These are phyloP conservation scores for Polia nebulosa DNA, from an alignment of 2,888 invertebrate species.

Conservation along the genomic window DNA sequence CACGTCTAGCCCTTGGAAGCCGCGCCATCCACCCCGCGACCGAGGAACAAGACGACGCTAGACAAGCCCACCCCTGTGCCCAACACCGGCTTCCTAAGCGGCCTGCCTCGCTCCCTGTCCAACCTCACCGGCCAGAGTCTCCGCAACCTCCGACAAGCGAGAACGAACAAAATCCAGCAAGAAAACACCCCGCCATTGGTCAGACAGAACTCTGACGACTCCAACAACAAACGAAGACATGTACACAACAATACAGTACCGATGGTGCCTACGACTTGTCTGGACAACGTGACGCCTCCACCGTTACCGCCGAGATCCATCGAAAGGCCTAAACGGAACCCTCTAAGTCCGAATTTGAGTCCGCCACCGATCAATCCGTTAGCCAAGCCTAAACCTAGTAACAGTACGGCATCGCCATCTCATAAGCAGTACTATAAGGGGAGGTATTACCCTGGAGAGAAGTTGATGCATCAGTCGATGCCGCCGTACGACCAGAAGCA, in stretches of 20 bases:
- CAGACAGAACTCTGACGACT: conserved; percentile 81
- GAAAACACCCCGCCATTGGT: conserved; percentile 77
- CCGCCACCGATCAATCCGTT: conserved; percentile 76
- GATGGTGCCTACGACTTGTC: conserved; percentile 84
- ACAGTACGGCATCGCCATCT: conserved; percentile 65
- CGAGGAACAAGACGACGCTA: conserved; percentile 24
- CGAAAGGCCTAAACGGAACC: conserved; percentile 78
- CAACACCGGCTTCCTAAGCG: conserved; percentile 84
- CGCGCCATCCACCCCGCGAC: conserved; percentile 48
- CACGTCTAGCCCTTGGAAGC: conserved; percentile 41
- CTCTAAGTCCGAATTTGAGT: conserved; percentile 62
- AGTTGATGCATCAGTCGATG: conserved; percentile 81
- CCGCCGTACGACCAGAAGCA: conserved; percentile 75
- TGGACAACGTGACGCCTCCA: conserved; percentile 85
- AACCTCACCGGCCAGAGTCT: conserved; percentile 88
- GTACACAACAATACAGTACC: conserved; percentile 83
- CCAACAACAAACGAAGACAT: conserved; percentile 72
- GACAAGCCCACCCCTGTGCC: conserved; percentile 58
- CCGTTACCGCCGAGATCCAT: conserved; percentile 82
- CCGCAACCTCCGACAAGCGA: conserved; percentile 75
- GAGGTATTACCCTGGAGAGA: conserved; percentile 59
- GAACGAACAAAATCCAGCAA: conserved; percentile 64
- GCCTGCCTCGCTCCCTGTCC: conserved; percentile 86
- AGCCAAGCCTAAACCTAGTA: conserved; percentile 73
- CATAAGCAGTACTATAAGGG: conserved; percentile 75